Evolutionary conservation across 2,113 vertebrate species (phyloP).

Genomic region (Odocoileus hemionus): DNA sequence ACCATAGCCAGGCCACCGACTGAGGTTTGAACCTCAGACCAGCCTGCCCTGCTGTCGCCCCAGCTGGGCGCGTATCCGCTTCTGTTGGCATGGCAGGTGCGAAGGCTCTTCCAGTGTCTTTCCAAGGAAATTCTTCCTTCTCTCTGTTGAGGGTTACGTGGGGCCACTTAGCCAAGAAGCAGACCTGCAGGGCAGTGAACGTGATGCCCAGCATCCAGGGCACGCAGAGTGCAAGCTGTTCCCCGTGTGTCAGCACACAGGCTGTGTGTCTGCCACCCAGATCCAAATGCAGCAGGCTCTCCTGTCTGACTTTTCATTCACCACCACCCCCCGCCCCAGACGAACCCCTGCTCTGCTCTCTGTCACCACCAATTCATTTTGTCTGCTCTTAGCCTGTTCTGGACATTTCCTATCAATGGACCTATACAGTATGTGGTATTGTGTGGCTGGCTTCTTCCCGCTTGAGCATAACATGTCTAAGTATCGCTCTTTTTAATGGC

Average conservation of each 20-base stretch:
- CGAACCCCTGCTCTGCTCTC: not conserved
- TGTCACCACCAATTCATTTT: not conserved
- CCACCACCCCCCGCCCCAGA: not conserved
- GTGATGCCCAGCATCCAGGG: not conserved
- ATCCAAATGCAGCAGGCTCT: not conserved
- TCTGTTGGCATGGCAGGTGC: not conserved
- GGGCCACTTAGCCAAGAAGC: not conserved
- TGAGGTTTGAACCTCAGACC: not conserved
- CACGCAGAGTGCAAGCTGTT: not conserved
- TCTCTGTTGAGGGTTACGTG: not conserved
- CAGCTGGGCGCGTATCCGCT: rapidly evolving
- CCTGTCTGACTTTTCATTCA: not conserved
- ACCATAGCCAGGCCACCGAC: not conserved
- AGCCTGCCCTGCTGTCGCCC: too few species aligned
- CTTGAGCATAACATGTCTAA: not conserved
- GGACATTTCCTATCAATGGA: not conserved
- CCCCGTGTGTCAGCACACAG: rapidly evolving
- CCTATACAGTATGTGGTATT: not conserved
- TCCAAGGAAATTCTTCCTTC: not conserved
- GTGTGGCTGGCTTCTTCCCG: not conserved
- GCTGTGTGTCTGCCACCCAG: not conserved
- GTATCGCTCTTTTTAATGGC: not conserved
- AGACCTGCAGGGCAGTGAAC: not conserved
- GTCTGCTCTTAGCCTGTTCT: not conserved
- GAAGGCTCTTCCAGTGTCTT: not conserved